Percentiles rank a stretch among this genome's conserved stretches.
phyloP scores from a whole-genome alignment of 1,140 invertebrate species.

The Thaumetopoea pityocampa region DNA sequence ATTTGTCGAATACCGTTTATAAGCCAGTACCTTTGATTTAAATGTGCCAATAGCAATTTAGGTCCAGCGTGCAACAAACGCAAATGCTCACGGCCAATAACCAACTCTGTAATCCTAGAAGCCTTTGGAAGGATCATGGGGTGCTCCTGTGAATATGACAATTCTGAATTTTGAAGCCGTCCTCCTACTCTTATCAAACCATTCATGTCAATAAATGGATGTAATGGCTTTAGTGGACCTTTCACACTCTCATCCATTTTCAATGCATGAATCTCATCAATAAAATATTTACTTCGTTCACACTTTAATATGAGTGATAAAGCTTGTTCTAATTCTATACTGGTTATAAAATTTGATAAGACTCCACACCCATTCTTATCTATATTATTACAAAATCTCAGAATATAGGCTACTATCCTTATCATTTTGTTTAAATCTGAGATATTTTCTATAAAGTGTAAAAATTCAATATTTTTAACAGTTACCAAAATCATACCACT shows the following conservation, averaged over 20 bases:
- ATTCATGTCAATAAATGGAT: slow-evolving; percentile 24
- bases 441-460: not conserved
- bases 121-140: slow-evolving; percentile 28
- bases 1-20: slow-evolving; percentile 25
- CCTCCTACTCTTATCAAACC: slow-evolving; percentile 33
- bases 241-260: not conserved
- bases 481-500: not conserved
- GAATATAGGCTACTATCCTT: not conserved
- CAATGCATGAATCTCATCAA: not conserved
- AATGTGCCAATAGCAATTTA: slow-evolving; percentile 19
- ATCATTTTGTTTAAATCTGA: slow-evolving; percentile 1
- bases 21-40: slow-evolving; percentile 38
- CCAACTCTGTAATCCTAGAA: slow-evolving; percentile 24
- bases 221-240: slow-evolving; percentile 7
- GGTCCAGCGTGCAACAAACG: slow-evolving; percentile 25
- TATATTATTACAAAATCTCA: slow-evolving; percentile 1
- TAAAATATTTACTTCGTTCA: not conserved
- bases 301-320: not conserved
- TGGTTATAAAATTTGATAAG: no score
- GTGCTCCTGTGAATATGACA: slow-evolving; percentile 29
- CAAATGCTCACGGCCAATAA: slow-evolving; percentile 24
- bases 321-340: slow-evolving; percentile 4
- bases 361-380: no score
- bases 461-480: not conserved
- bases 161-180: slow-evolving; percentile 19